Evolutionary conservation across 2,888 invertebrate genomes (phyloP).

Genomic region (Eumerus sabulonum): DNA sequence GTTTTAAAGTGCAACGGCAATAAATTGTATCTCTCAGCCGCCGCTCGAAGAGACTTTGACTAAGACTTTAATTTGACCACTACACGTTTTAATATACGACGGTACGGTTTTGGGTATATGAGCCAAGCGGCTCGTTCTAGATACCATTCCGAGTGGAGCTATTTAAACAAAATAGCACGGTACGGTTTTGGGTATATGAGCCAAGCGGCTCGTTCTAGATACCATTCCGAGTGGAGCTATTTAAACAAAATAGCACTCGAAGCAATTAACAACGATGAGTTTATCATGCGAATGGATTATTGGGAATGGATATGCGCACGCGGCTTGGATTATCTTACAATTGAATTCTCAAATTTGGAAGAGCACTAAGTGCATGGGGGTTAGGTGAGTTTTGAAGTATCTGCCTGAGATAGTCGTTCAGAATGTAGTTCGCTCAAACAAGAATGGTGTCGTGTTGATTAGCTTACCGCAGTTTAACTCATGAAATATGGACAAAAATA

Average conservation of each 20-base stretch:
- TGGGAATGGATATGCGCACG: too few relatives aligned
- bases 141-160: conserved; percentile 44
- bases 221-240: conserved; percentile 18
- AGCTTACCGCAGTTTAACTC: too few relatives aligned
- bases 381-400: too few relatives aligned
- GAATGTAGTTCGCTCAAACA: too few relatives aligned
- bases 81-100: conserved; percentile 18
- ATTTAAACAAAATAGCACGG: not conserved
- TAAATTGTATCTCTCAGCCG: conserved; percentile 41
- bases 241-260: conserved; percentile 19
- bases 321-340: too few relatives aligned
- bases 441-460: too few relatives aligned
- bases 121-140: conserved; percentile 28
- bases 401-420: too few relatives aligned
- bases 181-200: not conserved
- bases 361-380: not conserved
- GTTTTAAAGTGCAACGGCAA: conserved; percentile 53
- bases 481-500: too few relatives aligned
- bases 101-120: not conserved
- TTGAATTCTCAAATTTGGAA: too few relatives aligned
- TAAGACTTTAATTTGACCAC: conserved; percentile 55
- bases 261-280: conserved; percentile 34
- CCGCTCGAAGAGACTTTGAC: not conserved
- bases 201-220: conserved; percentile 39
- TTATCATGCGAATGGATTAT: not conserved